Conservation (phyloP, 2,888 invertebrate species). For the Cheilosia urbana region DNA sequence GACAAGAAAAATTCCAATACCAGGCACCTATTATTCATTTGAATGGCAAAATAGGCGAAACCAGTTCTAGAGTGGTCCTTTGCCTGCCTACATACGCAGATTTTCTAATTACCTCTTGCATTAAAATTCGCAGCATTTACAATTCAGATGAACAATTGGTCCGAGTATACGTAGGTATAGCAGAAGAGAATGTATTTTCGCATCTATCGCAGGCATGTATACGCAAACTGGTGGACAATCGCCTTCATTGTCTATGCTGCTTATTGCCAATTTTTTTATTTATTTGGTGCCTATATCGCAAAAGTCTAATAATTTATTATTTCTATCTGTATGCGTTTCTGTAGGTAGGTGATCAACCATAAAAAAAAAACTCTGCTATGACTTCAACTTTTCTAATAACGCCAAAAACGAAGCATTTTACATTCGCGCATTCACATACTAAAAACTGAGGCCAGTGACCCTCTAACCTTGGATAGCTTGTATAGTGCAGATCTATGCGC, state of each 20-base stretch:
- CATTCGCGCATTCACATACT: conserved; percentile 60
- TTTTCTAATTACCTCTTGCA: conserved; percentile 51
- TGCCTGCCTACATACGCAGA: conserved; percentile 42
- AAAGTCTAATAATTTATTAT: conserved; percentile 41
- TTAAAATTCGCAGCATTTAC: conserved; percentile 30
- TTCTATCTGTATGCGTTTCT: conserved; percentile 60
- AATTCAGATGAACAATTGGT: too few species aligned
- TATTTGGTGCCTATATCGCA: conserved; percentile 21
- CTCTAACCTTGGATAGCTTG: conserved; percentile 82
- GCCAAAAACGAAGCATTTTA: conserved; percentile 49
- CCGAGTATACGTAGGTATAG: background rate
- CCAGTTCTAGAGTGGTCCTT: conserved; percentile 54
- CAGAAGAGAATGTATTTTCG: conserved; percentile 7
- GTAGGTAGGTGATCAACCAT: background rate
- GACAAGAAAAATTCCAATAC: conserved; percentile 5
- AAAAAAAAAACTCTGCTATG: conserved; percentile 2
- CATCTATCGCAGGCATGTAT: background rate
- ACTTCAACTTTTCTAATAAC: conserved; percentile 33
- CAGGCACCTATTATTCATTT: conserved; percentile 6
- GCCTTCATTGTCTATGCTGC: conserved; percentile 19
- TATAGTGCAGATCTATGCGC: conserved; percentile 78
- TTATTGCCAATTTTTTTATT: conserved; percentile 23
- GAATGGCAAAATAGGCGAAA: conserved; percentile 28
- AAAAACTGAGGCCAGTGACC: conserved; percentile 81
- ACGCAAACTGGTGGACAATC: conserved; percentile 23